phyloP scores from a whole-genome alignment of 2,888 invertebrate species.

The Anodontia alba region DNA sequence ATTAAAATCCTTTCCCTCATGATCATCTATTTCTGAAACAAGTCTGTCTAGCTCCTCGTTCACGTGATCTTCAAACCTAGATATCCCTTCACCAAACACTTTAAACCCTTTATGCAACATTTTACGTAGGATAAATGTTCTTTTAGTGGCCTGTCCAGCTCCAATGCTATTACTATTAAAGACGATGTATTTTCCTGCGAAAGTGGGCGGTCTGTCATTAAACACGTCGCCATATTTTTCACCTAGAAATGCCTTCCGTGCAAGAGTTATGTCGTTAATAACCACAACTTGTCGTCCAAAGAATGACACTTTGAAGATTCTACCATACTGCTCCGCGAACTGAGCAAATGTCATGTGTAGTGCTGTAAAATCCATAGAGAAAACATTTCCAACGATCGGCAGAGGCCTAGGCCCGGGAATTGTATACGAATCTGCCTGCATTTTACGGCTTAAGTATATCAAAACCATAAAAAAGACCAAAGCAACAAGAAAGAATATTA shows the following conservation, averaged over 20 bases:
- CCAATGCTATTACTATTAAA: background rate
- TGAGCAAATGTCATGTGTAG: slow-evolving; percentile 33
- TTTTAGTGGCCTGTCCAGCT: too few species aligned
- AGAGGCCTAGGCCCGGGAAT: slow-evolving; percentile 22
- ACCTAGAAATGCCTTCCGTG: too few species aligned
- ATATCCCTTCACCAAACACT: background rate
- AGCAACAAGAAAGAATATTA: too few species aligned
- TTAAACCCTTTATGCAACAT: too few species aligned
- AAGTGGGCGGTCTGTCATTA: slow-evolving; percentile 21
- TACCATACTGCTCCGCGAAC: slow-evolving; percentile 27
- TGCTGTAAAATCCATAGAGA: slow-evolving; percentile 16
- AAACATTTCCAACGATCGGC: slow-evolving; percentile 21
- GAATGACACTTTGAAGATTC: slow-evolving; percentile 17
- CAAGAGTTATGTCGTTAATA: too few species aligned
- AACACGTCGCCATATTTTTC: slow-evolving; percentile 3
- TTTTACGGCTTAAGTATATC: too few species aligned
- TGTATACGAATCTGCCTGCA: too few species aligned
- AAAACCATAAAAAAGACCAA: too few species aligned
- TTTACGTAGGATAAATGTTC: too few species aligned
- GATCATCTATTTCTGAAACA: background rate
- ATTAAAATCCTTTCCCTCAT: slow-evolving; percentile 16
- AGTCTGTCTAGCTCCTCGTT: slow-evolving; percentile 27
- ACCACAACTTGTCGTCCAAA: too few species aligned
- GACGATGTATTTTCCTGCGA: slow-evolving; percentile 4
- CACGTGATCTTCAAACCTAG: slow-evolving; percentile 14